Conservation (phyloP, 1,140 invertebrate species). For the Zaprionus ghesquierei region DNA sequence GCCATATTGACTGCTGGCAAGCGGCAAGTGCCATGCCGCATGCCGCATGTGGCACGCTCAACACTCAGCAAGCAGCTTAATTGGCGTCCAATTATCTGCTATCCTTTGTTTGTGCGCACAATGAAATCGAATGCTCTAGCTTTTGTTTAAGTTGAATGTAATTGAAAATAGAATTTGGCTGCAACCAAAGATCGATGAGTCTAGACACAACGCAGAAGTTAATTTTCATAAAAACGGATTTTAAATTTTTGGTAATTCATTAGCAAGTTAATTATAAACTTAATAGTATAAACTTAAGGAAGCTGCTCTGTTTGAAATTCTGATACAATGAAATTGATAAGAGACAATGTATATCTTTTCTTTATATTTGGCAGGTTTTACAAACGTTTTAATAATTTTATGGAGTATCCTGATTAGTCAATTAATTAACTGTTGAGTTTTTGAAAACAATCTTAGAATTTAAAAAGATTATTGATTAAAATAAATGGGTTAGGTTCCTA, state of each 20-base stretch:
- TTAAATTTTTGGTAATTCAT: background rate
- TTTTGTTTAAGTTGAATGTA: background rate
- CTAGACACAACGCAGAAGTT: background rate
- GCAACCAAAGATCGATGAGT: background rate
- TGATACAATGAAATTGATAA: too few relatives aligned
- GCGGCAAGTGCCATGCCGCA: background rate
- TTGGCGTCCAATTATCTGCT: slow-evolving; percentile 6
- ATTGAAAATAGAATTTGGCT: background rate
- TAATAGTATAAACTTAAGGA: too few relatives aligned
- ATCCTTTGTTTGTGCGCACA: slow-evolving; percentile 12
- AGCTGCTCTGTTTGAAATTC: too few relatives aligned
- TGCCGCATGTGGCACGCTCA: background rate
- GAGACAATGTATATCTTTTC: too few relatives aligned
- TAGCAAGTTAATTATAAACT: background rate
- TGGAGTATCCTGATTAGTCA: too few relatives aligned
- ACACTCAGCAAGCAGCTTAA: slow-evolving; percentile 1
- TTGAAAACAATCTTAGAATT: too few relatives aligned
- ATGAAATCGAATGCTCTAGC: background rate
- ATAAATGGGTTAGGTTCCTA: too few relatives aligned
- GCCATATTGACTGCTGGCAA: slow-evolving; percentile 4
- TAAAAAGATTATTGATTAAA: too few relatives aligned
- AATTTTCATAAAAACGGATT: background rate
- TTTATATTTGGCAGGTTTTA: too few relatives aligned
- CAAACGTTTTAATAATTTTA: too few relatives aligned
- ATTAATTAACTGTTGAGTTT: too few relatives aligned